Conservation (phyloP, 2,113 vertebrate species). For the Mesocricetus auratus region DNA sequence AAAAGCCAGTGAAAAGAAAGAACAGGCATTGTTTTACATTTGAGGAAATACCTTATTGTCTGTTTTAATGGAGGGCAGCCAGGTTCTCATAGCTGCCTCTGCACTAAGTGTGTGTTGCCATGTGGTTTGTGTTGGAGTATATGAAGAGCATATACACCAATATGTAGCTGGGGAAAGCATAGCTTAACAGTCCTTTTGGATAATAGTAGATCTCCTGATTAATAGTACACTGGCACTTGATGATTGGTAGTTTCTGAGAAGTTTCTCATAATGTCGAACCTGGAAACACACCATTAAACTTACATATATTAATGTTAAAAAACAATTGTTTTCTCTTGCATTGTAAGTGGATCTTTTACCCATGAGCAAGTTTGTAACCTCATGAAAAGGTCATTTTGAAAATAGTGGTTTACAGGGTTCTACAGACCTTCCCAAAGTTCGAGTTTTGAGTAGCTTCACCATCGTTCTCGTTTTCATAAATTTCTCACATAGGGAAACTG, state of each 20-base stretch:
- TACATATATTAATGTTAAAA: not conserved
- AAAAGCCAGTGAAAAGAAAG: conserved; percentile 49
- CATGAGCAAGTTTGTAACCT: not conserved
- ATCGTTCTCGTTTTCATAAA: not conserved
- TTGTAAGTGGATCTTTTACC: conserved; percentile 1
- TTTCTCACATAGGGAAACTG: not conserved
- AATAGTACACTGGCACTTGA: conserved; percentile 49
- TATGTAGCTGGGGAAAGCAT: not conserved
- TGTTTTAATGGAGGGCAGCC: conserved; percentile 63
- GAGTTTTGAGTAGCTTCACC: conserved; percentile 1
- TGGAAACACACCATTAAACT: conserved; percentile 4
- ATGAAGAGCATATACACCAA: conserved; percentile 4
- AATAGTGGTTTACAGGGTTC: conserved; percentile 35
- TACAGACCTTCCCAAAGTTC: not conserved
- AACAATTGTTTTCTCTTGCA: not conserved
- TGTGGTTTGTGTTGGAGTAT: not conserved
- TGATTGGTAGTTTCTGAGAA: conserved; percentile 47
- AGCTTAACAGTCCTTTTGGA: conserved; percentile 27
- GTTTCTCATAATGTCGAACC: not conserved
- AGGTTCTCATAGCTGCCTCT: conserved; percentile 5
- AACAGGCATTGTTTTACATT: conserved; percentile 66
- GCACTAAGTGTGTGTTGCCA: not conserved
- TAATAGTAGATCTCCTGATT: not conserved
- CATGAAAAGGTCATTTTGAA: conserved; percentile 33
- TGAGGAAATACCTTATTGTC: conserved; percentile 39